These are phyloP conservation scores for Benitochromis conjunctus DNA, from an alignment of 2,113 vertebrate genomes.

Conservation along the genomic window DNA sequence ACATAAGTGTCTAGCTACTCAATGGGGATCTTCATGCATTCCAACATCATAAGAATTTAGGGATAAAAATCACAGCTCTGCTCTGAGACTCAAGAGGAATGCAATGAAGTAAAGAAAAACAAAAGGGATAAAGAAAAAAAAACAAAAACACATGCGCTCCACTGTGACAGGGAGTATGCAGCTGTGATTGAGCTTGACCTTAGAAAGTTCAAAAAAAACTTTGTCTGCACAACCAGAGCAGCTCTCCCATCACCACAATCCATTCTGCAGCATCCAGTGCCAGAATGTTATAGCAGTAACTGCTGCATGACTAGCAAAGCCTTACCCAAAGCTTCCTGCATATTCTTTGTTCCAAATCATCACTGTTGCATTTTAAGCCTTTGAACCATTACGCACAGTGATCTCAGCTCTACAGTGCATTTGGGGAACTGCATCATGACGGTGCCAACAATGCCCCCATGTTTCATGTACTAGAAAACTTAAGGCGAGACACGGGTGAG, in stretches of 20 bases:
- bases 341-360: slow-evolving; percentile 8
- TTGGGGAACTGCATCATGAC: slow-evolving; percentile 15
- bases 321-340: background rate
- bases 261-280: background rate
- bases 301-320: slow-evolving; percentile 5
- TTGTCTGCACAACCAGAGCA: background rate
- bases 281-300: slow-evolving; percentile 38
- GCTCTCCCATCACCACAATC: background rate
- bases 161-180: slow-evolving; percentile 20
- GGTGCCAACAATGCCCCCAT: slow-evolving; percentile 17
- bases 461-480: slow-evolving; percentile 7
- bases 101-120: slow-evolving; percentile 50
- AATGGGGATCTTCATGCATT: slow-evolving; percentile 13
- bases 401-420: slow-evolving; percentile 6
- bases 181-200: slow-evolving; percentile 33
- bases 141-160: slow-evolving; percentile 12
- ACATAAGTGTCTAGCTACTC: slow-evolving; percentile 50
- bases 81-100: slow-evolving; percentile 54
- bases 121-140: slow-evolving; percentile 4
- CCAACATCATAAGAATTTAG: slow-evolving; percentile 9
- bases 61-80: slow-evolving; percentile 22
- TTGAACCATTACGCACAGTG: slow-evolving; percentile 8
- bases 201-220: background rate
- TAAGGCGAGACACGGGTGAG: background rate
- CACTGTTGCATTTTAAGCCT: background rate